Evolutionary conservation across 2,797 vertebrate genomes (phyloP), one percentile per base, ranked within the genome.

Genomic region (Clamator glandarius): DNA sequence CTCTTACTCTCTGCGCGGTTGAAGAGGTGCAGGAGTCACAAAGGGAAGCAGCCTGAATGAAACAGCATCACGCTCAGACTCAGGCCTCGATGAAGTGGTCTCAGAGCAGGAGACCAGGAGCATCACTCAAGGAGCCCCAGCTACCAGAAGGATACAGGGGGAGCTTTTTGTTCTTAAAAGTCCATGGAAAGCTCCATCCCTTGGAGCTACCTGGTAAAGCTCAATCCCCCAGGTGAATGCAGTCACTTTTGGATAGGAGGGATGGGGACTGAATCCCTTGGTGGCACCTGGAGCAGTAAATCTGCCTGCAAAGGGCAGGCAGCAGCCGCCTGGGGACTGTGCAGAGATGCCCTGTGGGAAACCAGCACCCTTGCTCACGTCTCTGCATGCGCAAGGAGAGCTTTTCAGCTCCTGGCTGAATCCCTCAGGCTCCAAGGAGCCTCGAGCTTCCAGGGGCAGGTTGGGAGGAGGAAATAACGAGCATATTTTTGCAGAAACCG

Each of bases 401-500:
- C 6, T 81, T 66, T 77, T 50, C 68, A 67, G 66, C 61, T 73
- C 79, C 84, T 48, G 75, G 33, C 89, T 68, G 72, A 80, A 87
- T 58, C 90, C 78, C 96, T 75, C 2, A 2, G 89, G 87, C 82
- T 92, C 84, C 5, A 0, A 29, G 78, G 61, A 89, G 55, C 84
- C 79, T 81, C 0, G 1, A 50, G 86, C 84, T 94, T 77, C 84
- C 68, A 68, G 54, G 52, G 78, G 44, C 90, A 93, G 89, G 72
- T 74, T 80, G 82, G 78, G 82, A 89, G 62, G 75, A 90, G 82
- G 84, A 75, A 72, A 92, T 81, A 61, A 29, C 0, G 0, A 79
- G 35, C 57, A 8, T 89, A 89, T 90, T 95, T 96, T 80, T 85
- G 80, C 72, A 94, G 95, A 84, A 95, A 95, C 64, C 1, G n/a